Evolutionary conservation across 37 sponge, comb jelly and placozoan genomes (phyloP), one percentile per base, ranked within the genome.

Genomic region (Aplysina aerophoba): DNA sequence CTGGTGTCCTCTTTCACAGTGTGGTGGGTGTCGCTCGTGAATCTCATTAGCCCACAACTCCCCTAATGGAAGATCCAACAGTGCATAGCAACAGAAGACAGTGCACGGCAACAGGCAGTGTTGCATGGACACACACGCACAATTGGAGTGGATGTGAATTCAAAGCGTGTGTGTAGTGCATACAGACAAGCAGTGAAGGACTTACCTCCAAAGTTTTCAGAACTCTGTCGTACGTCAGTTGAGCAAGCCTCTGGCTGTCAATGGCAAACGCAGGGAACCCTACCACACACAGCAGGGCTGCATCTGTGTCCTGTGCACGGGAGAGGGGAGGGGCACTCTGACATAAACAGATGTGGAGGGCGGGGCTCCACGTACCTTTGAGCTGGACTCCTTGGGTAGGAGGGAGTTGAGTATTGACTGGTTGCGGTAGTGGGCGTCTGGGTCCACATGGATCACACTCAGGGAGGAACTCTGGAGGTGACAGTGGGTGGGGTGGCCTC

Each of bases 191-290:
- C 50, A 44, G 8, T n/a, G n/a, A 33, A 31, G 0, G 14, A 21
- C 59, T 20, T 40, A 94, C 94, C 91, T 87, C 85, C 57, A 95
- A 79, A 4, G 66, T 78, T 41, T 85, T 40, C 15, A 72, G 73
- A 20, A 87, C 73, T 50, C 59, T 90, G 36, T 85, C 60, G 6
- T 89, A 86, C 2, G 91, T 94, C 21, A 8, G 44, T 31, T 39
- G 28, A 30, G 77, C 58, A 21, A 97, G 87, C 4, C 72, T 78
- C 20, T 60, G 44, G 64, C 90, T 83, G 39, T 90, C 92, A 38
- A 97, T 91, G 34, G 93, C 89, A 82, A 94, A 97, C 0, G 91
- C 95, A n/a, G 97, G 97, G 58, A 85, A 97, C 15, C 97, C 97
- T 17, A 82, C 86, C 80, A 90, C 88, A 58, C 67, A 68, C 55